Evolutionary conservation across 2,888 invertebrate genomes (phyloP), one percentile per base, ranked within the genome.

Genomic region (Heteromurus nitidus): DNA sequence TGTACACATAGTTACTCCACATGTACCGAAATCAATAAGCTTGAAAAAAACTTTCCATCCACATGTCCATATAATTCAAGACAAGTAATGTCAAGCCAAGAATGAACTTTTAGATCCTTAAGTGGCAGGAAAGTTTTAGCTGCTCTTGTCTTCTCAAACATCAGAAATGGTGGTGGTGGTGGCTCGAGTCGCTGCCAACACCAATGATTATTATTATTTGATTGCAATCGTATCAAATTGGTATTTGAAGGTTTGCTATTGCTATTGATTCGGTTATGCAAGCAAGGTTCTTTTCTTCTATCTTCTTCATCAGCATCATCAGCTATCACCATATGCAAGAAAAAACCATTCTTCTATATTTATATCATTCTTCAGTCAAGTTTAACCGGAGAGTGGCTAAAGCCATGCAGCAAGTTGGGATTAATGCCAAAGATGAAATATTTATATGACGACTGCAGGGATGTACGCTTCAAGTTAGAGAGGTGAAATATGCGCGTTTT

Each of bases 161-260:
- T 62, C 22, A 30, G 42, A 24, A 44, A 47, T 60, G 72, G 44
- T 24, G 24, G 55, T 55, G 24, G 55, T 55, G 55, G 22, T 36
- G 24, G 53, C 65, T 50, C 53, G 44, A 73, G 22, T 53, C 60
- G 24, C 64, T 64, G 65, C 76, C 76, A 79, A 64, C 69, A 70
- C 70, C 64, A 70, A 36, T 70, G 36, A 79, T 68, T 67, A 70
- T 64, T 60, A 77, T 69, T 69, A 64, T 70, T 75, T 82, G 82
- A 82, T 82, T 79, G 73, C 77, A 79, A 82, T 82, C 82, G 73
- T 77, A 82, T 77, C 73, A 79, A 82, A 82, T 82, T 76, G 82
- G 77, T 79, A 77, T 77, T 77, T 79, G 82, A 82, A 82, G 82
- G 82, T 82, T 82, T 72, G 30, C 74, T 62, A 28, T 74, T 68